Base-by-base conservation (phyloP, 1,140 invertebrate genomes). In the Carposina sasakii region DNA sequence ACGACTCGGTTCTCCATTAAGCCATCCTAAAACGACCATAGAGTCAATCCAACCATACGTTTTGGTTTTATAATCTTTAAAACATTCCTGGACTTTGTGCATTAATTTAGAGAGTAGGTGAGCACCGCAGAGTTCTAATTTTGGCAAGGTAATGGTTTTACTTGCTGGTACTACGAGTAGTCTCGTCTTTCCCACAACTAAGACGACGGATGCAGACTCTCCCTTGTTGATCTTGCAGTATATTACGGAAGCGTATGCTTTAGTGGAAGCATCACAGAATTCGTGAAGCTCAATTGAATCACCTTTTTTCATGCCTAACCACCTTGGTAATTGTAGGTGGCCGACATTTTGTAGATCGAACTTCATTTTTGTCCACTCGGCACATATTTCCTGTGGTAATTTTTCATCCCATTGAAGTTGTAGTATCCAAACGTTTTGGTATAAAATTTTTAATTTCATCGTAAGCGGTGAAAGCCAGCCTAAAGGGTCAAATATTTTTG, bases 21-120 rank as follows among this genome's bases (percentile, higher is more conserved):
- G 40, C 76, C 76, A 82, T 6, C 37, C 39, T 19, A 81, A 34
- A 5, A 67, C 64, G 5, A 79, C 72, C 4, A 58, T 74, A 6
- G 75, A 78, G 44, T 85, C 76, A 1, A 50, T 56, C 67, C 69
- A 81, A 46, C 67, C 73, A 31, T 36, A 60, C 4, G 56, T 46
- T 12, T 64, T 36, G 1, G 30, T 44, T 10, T 51, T n/a, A 31
- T 39, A 37, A 2, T 28, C 13, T 20, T 43, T 13, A 21, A 44
- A 28, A 20, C 24, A 44, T 15, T 10, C 15, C 19, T 40, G 15
- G 6, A 44, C 33, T 12, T 51, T 51, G 0, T 22, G 3, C 48
- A 51, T 51, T 12, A 51, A 23, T 30, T 51, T 36, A n/a, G 48
- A 28, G 1, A 51, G 22, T n/a, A 51, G 33, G 5, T 28, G 20